Evolutionary conservation across 23 tunicate genomes (phyloP), one percentile per base, ranked within the genome.

Genomic region (Clavelina lepadiformis): DNA sequence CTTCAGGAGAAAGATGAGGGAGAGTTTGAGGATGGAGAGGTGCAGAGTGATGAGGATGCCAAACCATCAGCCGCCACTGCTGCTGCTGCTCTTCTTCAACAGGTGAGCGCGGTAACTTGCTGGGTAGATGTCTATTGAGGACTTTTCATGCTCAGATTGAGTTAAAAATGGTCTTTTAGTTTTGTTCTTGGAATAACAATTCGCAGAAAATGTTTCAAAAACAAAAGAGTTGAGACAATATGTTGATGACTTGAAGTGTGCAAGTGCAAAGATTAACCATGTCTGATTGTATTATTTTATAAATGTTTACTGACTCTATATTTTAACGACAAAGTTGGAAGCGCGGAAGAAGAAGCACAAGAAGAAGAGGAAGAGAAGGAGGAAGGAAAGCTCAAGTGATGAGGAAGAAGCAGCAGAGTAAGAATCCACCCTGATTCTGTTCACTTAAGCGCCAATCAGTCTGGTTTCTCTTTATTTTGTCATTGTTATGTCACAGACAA

Each of bases 11-110:
- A 62, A 19, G 61, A 52, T 19, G 37, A 46, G 5, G 80, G 6
- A 1, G 96, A 87, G 41, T 82, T 87, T 3, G 96, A 87, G 51
- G 96, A 87, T 37, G 96, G 96, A 3, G 96, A 87, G 63, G 83
- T 87, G 25, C 68, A 83, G 49, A 71, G 80, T 46, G 96, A 76
- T 45, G 79, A 73, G 34, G 94, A 60, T 26, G 33, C 45, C 33
- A 68, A 78, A 31, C 67, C 65, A n/a, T 35, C 58, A 4, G 56
- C 80, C 58, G 62, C 36, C 35, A 69, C 64, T 2, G 69, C 69
- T 20, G 69, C 75, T 25, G 58, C 82, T 6, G 54, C 73, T 3
- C 28, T 65, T 38, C 62, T 76, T 3, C 69, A 50, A 20, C 73
- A 76, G 73, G 82, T 76, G 32, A 36, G 35, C 5, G 49, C 15